Evolutionary conservation across 2,113 vertebrate species (phyloP).

Genomic region (Salvator merianae): DNA sequence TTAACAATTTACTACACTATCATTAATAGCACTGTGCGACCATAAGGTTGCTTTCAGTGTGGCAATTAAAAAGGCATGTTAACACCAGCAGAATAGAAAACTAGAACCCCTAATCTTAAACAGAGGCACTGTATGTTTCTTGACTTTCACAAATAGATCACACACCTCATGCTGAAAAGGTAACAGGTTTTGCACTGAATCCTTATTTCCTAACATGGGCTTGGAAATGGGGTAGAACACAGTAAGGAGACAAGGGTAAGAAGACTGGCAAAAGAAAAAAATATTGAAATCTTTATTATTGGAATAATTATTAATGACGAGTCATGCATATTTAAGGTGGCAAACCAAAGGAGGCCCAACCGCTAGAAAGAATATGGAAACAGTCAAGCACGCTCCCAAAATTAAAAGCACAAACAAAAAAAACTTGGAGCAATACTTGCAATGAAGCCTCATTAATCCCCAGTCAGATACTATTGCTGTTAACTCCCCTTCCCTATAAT

Average conservation of each 20-base stretch:
- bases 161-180: background rate
- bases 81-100: background rate
- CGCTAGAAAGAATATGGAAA: background rate
- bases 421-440: background rate
- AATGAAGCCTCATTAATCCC: background rate
- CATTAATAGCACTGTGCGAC: background rate
- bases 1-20: background rate
- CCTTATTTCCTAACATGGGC: background rate
- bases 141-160: background rate
- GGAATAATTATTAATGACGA: background rate
- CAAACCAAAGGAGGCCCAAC: background rate
- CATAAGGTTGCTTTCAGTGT: background rate
- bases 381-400: background rate
- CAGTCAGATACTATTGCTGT: background rate
- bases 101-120: background rate
- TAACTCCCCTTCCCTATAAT: background rate
- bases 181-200: background rate
- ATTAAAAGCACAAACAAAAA: background rate
- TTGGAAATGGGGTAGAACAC: background rate
- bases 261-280: background rate
- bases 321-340: background rate
- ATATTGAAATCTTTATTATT: background rate
- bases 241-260: background rate
- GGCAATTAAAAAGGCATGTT: background rate
- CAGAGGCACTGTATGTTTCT: background rate